Percentiles rank a stretch among this genome's conserved stretches.
Conservation (phyloP, 2,797 vertebrate species). For the Rhabdophis nuchalis region DNA sequence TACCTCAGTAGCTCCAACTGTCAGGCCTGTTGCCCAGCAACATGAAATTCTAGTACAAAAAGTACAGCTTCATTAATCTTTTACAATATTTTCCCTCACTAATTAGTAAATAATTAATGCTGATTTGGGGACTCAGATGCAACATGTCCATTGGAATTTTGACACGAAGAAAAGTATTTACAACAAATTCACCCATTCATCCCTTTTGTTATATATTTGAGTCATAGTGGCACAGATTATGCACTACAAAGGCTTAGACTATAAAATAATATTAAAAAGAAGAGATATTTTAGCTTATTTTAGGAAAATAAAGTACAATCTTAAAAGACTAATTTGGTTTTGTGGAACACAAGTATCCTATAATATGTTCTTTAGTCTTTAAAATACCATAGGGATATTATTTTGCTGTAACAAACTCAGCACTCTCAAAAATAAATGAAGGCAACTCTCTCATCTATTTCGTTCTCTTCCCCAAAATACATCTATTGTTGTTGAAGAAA, state of each 20-base stretch:
- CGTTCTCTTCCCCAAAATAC: not conserved
- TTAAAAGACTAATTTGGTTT: not conserved
- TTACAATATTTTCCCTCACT: slow-evolving; percentile 66
- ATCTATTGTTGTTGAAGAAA: not conserved
- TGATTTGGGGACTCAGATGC: slow-evolving; percentile 39
- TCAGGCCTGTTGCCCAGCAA: slow-evolving; percentile 63
- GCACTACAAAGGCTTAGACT: too few relatives aligned
- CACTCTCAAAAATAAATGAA: not conserved
- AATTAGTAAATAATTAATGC: slow-evolving; percentile 65
- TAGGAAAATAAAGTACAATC: not conserved
- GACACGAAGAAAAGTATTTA: slow-evolving; percentile 13
- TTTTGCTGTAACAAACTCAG: not conserved
- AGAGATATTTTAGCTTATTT: not conserved
- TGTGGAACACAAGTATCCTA: not conserved
- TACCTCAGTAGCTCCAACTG: slow-evolving; percentile 35
- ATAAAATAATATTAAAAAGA: not conserved
- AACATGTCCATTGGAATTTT: slow-evolving; percentile 34
- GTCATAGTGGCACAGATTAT: slow-evolving; percentile 4
- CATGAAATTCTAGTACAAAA: slow-evolving; percentile 49
- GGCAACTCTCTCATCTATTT: not conserved
- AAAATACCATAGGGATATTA: not conserved
- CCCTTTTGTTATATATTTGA: not conserved
- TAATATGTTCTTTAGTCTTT: not conserved
- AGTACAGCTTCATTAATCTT: slow-evolving; percentile 65
- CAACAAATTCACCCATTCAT: not conserved